Evolutionary conservation across 2,797 vertebrate genomes (phyloP), one percentile per base, ranked within the genome.

Genomic region (Synanceia verrucosa): DNA sequence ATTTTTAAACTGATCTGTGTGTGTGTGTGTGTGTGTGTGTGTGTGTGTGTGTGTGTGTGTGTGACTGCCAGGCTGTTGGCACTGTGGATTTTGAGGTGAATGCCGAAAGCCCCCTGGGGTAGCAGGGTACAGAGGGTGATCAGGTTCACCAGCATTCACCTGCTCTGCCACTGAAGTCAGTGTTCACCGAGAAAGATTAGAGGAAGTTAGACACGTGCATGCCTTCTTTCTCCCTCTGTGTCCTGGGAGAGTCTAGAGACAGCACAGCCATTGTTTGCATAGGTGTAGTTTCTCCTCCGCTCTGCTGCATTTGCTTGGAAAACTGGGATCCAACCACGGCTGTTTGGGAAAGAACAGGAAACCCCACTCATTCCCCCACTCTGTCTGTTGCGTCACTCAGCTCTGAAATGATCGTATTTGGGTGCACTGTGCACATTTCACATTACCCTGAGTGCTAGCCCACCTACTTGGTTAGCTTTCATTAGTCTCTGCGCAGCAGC

Each of bases 61-160:
- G 84, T 70, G 79, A 77, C 65, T 90, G 84, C 71, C 83, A 82
- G 67, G 65, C 70, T 72, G n/a, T 68, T 81, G 68, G 65, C 79
- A 77, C 76, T 12, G 65, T 61, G 46, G 19, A 31, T 63, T 71
- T 85, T 64, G 44, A 82, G 59, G 43, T 57, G 78, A 84, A 71
- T 61, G 48, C 60, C 63, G 52, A 81, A 81, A 87, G 81, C 66
- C 80, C 79, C 76, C 74, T 66, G 48, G 91, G 91, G 80, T 89
- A 85, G 76, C 85, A 89, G 78, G 91, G 92, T 36, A 23, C 85
- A 75, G 44, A 82, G 79, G 92, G 92, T 90, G 74, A 90, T 85
- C 39, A 61, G 89, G 88, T 88, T 83, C 70, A 76, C 47, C 61
- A 7, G 16, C 5, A 1, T 65, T 78, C 63, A 85, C 81, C 74